Conservation (phyloP, 2,113 vertebrate genomes). For the Microtus montanus region DNA sequence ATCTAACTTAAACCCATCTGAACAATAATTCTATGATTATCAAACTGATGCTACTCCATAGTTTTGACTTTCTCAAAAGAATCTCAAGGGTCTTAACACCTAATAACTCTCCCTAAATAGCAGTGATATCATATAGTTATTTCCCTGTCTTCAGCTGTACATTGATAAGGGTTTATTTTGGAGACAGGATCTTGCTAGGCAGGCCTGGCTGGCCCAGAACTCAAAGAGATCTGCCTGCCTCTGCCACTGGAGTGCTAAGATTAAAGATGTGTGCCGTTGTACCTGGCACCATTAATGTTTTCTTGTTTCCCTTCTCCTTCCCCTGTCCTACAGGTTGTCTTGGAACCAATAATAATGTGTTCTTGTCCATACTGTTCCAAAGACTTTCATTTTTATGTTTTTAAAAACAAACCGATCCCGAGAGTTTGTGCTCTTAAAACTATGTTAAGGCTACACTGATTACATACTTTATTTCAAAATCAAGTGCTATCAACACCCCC, state of each 20-base stretch:
- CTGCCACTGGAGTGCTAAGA: background rate
- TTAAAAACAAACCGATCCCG: background rate
- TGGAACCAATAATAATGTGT: background rate
- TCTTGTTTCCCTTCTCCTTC: background rate
- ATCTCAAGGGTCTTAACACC: background rate
- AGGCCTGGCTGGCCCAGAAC: background rate
- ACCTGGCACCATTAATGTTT: background rate
- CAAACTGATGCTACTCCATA: background rate
- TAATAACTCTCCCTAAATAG: background rate
- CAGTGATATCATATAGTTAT: background rate
- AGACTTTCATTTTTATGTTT: background rate
- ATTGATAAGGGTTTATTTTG: background rate
- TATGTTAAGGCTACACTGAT: background rate
- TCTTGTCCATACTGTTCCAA: background rate
- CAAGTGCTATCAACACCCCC: background rate
- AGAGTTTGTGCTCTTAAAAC: background rate
- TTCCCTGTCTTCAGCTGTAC: background rate
- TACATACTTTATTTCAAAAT: background rate
- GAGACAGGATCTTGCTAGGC: background rate
- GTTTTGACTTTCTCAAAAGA: background rate
- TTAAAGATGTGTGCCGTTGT: background rate
- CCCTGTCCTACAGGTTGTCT: background rate
- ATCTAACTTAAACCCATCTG: background rate
- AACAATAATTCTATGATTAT: background rate
- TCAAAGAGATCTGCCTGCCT: background rate